A percentile compares a stretch with the other conserved stretches of the same genome.
Evolutionary conservation across 2,888 invertebrate genomes (phyloP).

Genomic region (Drosophila neonasuta): DNA sequence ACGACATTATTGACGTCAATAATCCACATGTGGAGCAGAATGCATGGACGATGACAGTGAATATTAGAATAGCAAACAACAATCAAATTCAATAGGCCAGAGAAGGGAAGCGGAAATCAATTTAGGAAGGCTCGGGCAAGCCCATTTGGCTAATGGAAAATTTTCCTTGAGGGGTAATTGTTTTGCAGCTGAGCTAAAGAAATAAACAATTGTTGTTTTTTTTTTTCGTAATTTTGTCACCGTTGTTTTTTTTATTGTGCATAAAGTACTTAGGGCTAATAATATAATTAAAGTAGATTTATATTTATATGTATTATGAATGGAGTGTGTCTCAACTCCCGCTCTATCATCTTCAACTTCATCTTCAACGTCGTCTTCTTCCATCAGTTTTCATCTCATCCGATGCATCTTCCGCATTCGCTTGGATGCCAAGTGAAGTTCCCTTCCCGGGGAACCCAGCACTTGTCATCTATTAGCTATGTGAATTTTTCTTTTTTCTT

Average conservation of each 20-base stretch:
- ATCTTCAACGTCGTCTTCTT: slow-evolving; percentile 20
- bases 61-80: slow-evolving; percentile 25
- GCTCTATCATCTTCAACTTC: slow-evolving; percentile 59
- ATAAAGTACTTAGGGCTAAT: slow-evolving; percentile 79
- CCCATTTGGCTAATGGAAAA: slow-evolving; percentile 27
- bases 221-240: slow-evolving; percentile 81
- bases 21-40: slow-evolving; percentile 25
- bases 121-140: slow-evolving; percentile 11
- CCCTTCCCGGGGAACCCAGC: slow-evolving; percentile 60
- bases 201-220: slow-evolving; percentile 46
- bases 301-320: slow-evolving; percentile 70
- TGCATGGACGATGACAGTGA: slow-evolving; percentile 3
- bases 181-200: slow-evolving; percentile 6
- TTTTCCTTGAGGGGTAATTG: not conserved
- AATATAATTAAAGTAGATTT: slow-evolving; percentile 76
- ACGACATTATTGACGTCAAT: slow-evolving; percentile 25
- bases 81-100: slow-evolving; percentile 11
- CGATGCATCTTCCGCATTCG: slow-evolving; percentile 49
- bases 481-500: slow-evolving; percentile 34
- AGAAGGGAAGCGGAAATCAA: slow-evolving; percentile 28
- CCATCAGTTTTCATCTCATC: slow-evolving; percentile 31
- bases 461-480: slow-evolving; percentile 70
- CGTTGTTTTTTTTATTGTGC: slow-evolving; percentile 82
- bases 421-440: slow-evolving; percentile 62
- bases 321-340: slow-evolving; percentile 57